Evolutionary conservation across 2,113 vertebrate genomes (phyloP), one percentile per base, ranked within the genome.

Genomic region (Ploceus nigricollis): DNA sequence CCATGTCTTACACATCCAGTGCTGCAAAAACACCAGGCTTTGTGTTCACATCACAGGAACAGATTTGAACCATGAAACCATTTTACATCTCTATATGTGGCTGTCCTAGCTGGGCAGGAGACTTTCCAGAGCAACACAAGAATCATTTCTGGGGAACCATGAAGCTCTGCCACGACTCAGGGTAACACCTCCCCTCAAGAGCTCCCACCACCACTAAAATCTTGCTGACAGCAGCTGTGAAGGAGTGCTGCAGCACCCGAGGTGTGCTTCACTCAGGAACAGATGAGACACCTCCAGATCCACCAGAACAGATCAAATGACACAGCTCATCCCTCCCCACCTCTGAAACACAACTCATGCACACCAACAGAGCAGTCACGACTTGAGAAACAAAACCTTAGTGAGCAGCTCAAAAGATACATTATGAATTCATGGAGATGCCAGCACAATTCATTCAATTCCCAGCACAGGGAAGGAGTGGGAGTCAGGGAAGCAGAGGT

Each of bases 321-420:
- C 30, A 35, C 54, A 80, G 60, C 63, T 58, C 60, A 88, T 39
- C 24, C 4, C 45, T 82, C 63, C 17, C 17, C 71, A 77, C 13
- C 82, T 47, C 61, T 18, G 51, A 54, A 45, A 40, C 1, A 1
- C 40, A 57, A 21, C 76, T 83, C 85, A 16, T 3, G 51, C 57
- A 15, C 60, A 23, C 14, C 50, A 35, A 30, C 27, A 17, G 28
- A 51, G 53, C 45, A 66, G 44, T 24, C 83, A 60, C 22, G 11
- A 45, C 90, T 42, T 0, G 15, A 85, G 35, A 40, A 86, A 60
- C 33, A 56, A 93, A 56, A 2, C 44, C 65, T 17, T 0, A 56
- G 33, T 0, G 2, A 86, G 64, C 0, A 71, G 13, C 20, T 81
- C 17, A 6, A 44, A 68, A 56, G 54, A 13, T 1, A 6, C 4